phyloP scores from a whole-genome alignment of 2,113 vertebrate species.

The Ornithorhynchus anatinus region DNA sequence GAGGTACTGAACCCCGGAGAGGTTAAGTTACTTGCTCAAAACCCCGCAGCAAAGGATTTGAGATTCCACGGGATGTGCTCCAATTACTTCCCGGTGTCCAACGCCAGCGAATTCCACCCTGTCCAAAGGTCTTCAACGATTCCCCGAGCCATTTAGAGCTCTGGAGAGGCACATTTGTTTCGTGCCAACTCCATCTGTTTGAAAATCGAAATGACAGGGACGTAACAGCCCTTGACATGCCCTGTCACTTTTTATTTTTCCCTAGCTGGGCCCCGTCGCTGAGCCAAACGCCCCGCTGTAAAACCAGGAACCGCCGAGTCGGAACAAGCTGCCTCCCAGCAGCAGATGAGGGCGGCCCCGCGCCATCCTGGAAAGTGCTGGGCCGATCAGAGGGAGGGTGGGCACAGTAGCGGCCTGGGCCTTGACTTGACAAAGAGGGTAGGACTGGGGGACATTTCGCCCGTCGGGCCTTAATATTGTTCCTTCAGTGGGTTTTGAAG shows the following conservation, averaged over 20 bases:
- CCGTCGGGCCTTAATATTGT: no score
- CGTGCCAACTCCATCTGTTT: slow-evolving; percentile 22
- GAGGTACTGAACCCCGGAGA: no score
- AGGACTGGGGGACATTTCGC: no score
- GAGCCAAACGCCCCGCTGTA: background rate
- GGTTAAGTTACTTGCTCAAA: no score
- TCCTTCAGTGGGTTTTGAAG: no score
- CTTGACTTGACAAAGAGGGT: no score
- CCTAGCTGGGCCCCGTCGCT: slow-evolving; percentile 7
- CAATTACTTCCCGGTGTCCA: no score
- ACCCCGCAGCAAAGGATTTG: no score
- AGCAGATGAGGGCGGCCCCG: background rate
- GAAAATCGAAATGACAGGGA: slow-evolving; percentile 13
- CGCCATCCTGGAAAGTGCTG: no score
- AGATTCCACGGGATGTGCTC: no score
- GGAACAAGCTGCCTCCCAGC: background rate
- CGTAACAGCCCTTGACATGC: slow-evolving; percentile 3
- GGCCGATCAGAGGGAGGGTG: no score
- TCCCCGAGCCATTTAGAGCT: background rate
- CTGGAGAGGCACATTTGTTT: background rate
- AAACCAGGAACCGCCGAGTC: background rate
- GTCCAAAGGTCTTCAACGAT: slow-evolving; percentile 16
- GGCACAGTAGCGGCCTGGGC: no score
- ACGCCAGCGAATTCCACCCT: fast-evolving
- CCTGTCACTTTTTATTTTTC: slow-evolving; percentile 45